These are phyloP conservation scores for Tapera naevia DNA, from an alignment of 2,797 vertebrate species.

Conservation along the genomic window DNA sequence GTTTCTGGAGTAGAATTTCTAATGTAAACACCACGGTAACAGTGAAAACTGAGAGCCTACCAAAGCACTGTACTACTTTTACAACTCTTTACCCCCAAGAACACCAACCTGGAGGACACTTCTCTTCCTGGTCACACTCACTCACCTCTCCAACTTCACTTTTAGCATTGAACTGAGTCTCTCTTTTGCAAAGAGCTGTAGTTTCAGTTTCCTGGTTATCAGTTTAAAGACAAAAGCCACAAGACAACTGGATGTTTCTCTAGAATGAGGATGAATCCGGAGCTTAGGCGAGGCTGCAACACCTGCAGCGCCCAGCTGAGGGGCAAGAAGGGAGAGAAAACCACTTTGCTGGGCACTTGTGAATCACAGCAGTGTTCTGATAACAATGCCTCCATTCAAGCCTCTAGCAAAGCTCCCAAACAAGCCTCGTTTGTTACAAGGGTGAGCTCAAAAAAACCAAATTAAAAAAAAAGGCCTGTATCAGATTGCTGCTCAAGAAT, in stretches of 20 bases:
- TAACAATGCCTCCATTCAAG: constrained; percentile 70
- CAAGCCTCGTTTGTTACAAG: constrained; percentile 71
- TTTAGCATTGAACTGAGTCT: not conserved
- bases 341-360: constrained; percentile 40
- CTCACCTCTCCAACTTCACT: not conserved
- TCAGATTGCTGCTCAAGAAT: constrained; percentile 71
- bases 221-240: not conserved
- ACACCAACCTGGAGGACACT: not conserved
- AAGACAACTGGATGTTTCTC: not conserved
- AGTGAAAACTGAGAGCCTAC: not conserved
- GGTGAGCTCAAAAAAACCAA: constrained; percentile 37
- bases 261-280: constrained; percentile 27
- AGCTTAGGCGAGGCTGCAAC: constrained; percentile 24
- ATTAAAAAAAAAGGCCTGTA: constrained; percentile 33
- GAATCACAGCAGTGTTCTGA: constrained; percentile 63
- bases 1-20: not conserved
- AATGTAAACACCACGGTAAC: not conserved
- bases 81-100: not conserved
- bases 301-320: constrained; percentile 68
- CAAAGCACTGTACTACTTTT: not conserved
- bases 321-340: constrained; percentile 22
- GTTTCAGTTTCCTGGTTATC: not conserved
- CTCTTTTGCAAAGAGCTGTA: not conserved
- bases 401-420: constrained; percentile 53
- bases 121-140: not conserved